Evolutionary conservation across 1,140 invertebrate species (phyloP).

Genomic region (Piezodorus guildinii): DNA sequence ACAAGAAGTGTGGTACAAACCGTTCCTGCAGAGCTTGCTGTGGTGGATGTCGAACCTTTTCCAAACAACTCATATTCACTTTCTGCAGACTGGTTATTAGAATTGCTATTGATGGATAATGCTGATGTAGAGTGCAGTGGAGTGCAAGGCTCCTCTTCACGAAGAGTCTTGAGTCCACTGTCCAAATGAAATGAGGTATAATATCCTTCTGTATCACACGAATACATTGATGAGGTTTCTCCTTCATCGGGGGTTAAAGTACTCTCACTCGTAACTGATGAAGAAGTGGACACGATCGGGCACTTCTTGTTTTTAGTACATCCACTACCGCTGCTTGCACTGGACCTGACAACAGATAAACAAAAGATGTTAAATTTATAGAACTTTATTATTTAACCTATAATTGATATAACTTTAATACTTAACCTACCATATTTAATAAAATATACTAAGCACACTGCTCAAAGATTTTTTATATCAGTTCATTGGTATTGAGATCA

Average conservation of each 20-base stretch:
- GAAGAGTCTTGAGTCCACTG: conserved; percentile 75
- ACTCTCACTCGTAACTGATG: conserved; percentile 72
- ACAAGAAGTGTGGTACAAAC: conserved; percentile 64
- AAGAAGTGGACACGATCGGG: conserved; percentile 38
- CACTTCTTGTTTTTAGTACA: conserved; percentile 28
- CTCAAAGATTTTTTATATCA: too few species aligned
- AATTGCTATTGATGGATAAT: conserved; percentile 35
- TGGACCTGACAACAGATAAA: conserved; percentile 39
- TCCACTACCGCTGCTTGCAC: conserved; percentile 47
- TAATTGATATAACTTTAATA: too few species aligned
- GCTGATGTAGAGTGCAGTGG: conserved; percentile 49
- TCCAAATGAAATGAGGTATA: conserved; percentile 96
- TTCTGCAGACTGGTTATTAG: conserved; percentile 45
- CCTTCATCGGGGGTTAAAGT: conserved; percentile 70
- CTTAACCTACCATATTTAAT: too few species aligned
- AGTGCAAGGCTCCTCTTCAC: conserved; percentile 62
- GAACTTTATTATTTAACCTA: too few species aligned
- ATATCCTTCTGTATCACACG: conserved; percentile 92
- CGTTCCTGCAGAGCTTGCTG: conserved; percentile 77
- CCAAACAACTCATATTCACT: conserved; percentile 83
- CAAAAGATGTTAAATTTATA: too few species aligned
- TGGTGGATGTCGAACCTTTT: conserved; percentile 69
- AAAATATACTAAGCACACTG: too few species aligned
- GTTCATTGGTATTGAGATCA: too few species aligned
- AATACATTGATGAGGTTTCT: conserved; percentile 85